These are phyloP conservation scores for Diaprepes abbreviatus DNA, from an alignment of 2,888 invertebrate species.

Conservation along the genomic window DNA sequence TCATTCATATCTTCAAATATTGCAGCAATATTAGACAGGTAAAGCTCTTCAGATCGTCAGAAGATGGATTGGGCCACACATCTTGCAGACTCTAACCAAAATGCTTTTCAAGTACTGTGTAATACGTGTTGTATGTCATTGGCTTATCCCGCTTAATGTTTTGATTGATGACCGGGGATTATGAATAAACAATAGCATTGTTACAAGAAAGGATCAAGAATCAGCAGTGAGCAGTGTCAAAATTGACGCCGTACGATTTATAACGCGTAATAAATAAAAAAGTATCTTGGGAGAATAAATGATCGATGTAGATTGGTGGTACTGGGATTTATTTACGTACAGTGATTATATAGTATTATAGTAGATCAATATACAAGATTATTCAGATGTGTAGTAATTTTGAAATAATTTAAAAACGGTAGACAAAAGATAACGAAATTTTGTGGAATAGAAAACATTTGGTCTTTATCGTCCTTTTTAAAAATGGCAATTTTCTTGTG, in stretches of 20 bases:
- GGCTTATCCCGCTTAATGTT: conserved; percentile 31
- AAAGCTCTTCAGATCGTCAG: conserved; percentile 26
- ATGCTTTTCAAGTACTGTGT: conserved; percentile 42
- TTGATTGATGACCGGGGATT: conserved; percentile 48
- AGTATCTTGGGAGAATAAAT: conserved; percentile 10
- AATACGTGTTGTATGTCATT: conserved; percentile 38
- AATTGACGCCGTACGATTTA: conserved; percentile 46
- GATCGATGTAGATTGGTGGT: conserved; percentile 25
- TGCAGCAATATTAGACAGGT: conserved; percentile 23
- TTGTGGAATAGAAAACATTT: too few relatives aligned
- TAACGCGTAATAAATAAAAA: conserved; percentile 37
- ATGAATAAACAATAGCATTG: conserved; percentile 46
- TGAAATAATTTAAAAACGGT: too few relatives aligned
- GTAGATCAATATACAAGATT: too few relatives aligned
- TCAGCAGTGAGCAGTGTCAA: conserved; percentile 45
- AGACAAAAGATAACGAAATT: too few relatives aligned
- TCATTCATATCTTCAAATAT: conserved; percentile 7
- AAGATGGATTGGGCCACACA: conserved; percentile 48
- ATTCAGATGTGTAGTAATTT: too few relatives aligned
- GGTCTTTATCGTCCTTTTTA: too few relatives aligned
- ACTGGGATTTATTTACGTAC: conserved; percentile 3
- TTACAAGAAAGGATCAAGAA: conserved; percentile 40
- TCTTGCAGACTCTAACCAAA: conserved; percentile 34
- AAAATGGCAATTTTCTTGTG: too few relatives aligned
- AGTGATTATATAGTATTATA: neutral